These are phyloP conservation scores for Parauchenoglanis punctatus DNA, from an alignment of 2,797 vertebrate genomes.

Conservation along the genomic window DNA sequence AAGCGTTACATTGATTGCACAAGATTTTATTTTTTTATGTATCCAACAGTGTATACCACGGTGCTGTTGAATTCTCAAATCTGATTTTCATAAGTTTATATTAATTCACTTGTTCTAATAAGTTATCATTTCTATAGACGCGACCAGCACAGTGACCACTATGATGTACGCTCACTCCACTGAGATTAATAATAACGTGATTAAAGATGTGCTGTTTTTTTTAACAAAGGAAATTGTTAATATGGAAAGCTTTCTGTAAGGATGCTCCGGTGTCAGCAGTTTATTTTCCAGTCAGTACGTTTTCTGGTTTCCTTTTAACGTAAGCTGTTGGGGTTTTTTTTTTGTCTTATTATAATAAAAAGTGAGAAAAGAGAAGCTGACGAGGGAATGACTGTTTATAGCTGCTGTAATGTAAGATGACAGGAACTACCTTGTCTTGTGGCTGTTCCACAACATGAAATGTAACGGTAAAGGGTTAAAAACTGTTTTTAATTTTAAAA, in stretches of 20 bases:
- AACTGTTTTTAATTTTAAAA: no score
- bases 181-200: neutral
- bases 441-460: no score
- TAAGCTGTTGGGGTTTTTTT: no score
- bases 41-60: neutral
- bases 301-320: no score
- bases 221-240: neutral
- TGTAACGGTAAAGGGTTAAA: no score
- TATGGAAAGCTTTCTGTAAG: neutral
- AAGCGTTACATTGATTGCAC: neutral
- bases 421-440: no score
- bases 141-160: neutral
- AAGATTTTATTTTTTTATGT: neutral
- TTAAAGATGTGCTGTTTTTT: neutral
- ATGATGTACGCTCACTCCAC: neutral
- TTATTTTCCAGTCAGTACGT: neutral
- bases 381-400: no score
- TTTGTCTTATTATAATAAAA: neutral
- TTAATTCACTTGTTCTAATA: neutral
- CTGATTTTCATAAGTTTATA: neutral
- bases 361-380: neutral
- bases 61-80: neutral
- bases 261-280: no score
- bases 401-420: no score
- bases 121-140: neutral